Conservation (phyloP, 2,797 vertebrate genomes). For the Botia kubotai region DNA sequence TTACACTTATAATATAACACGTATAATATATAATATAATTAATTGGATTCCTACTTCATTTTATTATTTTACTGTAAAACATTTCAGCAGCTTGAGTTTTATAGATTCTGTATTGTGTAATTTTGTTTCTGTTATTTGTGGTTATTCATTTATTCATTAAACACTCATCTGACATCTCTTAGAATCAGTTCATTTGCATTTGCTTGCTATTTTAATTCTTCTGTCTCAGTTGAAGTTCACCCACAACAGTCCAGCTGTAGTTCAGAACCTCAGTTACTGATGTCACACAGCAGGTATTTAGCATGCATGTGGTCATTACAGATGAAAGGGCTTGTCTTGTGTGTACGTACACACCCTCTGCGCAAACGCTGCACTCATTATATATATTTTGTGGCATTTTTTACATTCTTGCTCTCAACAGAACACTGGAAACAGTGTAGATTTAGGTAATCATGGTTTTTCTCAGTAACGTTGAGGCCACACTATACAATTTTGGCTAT, state of each 20-base stretch:
- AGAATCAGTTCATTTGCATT: background rate
- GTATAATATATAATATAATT: too few species aligned
- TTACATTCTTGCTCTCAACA: conserved; percentile 58
- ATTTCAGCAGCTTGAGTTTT: conserved; percentile 1
- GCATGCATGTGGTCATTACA: conserved; percentile 58
- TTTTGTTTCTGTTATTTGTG: background rate
- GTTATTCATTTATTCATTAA: conserved; percentile 25
- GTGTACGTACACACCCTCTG: conserved; percentile 46
- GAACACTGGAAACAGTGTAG: conserved; percentile 5
- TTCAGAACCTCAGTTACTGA: background rate
- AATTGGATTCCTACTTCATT: background rate
- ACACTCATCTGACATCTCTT: background rate
- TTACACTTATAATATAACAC: background rate
- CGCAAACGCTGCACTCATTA: conserved; percentile 55
- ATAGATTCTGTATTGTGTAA: conserved; percentile 18
- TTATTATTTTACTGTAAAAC: background rate
- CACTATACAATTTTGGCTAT: too few species aligned
- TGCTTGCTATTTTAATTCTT: background rate
- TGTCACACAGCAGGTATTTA: conserved; percentile 40
- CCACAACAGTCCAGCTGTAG: background rate
- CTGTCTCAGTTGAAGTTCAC: background rate
- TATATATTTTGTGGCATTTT: conserved; percentile 65
- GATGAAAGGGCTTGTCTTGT: conserved; percentile 49
- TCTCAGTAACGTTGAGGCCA: background rate
- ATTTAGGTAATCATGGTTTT: conserved; percentile 23